These are phyloP conservation scores for Rachycentron canadum DNA, from an alignment of 2,797 vertebrate species.

Conservation along the genomic window DNA sequence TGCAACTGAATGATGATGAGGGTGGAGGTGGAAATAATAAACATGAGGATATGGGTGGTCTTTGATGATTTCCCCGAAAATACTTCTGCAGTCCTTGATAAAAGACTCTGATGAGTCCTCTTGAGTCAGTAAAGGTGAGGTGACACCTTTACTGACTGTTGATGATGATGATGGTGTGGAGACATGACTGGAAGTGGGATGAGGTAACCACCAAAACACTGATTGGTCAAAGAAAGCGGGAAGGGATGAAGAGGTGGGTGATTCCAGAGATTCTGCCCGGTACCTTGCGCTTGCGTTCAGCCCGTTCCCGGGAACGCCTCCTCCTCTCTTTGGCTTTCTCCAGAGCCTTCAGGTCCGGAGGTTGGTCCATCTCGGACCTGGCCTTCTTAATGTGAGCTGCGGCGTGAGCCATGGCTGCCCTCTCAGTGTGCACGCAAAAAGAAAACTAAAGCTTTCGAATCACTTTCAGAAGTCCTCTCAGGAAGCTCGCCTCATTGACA, in stretches of 20 bases:
- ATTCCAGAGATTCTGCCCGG: conserved; percentile 44
- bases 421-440: conserved; percentile 25
- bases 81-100: conserved; percentile 16
- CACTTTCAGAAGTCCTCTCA: conserved; percentile 42
- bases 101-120: background rate
- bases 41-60: background rate
- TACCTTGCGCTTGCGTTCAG: conserved; percentile 98
- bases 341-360: conserved; percentile 91
- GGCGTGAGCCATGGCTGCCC: conserved; percentile 92
- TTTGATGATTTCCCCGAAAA: background rate
- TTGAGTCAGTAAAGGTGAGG: conserved; percentile 6
- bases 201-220: conserved; percentile 24
- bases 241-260: conserved; percentile 58
- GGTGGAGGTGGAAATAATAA: background rate
- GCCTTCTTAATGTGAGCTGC: conserved; percentile 98
- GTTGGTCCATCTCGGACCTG: conserved; percentile 88
- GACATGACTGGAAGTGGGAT: conserved; percentile 30
- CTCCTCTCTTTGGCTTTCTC: conserved; percentile 91
- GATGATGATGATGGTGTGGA: conserved; percentile 25
- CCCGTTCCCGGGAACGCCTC: conserved; percentile 91
- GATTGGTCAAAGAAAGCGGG: conserved; percentile 21
- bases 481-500: conserved; percentile 3
- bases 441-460: conserved; percentile 38
- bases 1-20: conserved; percentile 7
- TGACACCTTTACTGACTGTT: conserved; percentile 13